These are phyloP conservation scores for Leptogaster cylindrica DNA, from an alignment of 2,888 invertebrate genomes.

Conservation along the genomic window DNA sequence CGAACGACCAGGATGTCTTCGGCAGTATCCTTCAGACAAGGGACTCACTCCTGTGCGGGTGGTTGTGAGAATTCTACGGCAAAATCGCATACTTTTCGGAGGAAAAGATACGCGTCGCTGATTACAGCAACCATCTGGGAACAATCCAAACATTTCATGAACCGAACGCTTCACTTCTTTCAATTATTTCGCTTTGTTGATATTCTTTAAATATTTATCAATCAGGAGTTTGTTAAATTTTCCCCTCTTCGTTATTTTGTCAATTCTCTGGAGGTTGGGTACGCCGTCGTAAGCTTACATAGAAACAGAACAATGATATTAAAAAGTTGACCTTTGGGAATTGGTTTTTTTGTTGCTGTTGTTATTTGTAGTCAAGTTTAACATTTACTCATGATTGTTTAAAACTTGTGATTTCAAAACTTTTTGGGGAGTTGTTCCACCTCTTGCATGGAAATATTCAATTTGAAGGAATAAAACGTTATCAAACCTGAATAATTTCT, in stretches of 20 bases:
- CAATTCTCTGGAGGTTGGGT: slow-evolving; percentile 5
- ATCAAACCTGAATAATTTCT: too few species aligned
- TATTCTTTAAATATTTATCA: slow-evolving; percentile 62
- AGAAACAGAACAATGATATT: slow-evolving; percentile 1
- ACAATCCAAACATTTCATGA: slow-evolving; percentile 48
- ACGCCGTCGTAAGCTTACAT: neutral
- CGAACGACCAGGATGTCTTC: too few species aligned
- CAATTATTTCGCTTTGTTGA: slow-evolving; percentile 62
- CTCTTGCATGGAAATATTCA: too few species aligned
- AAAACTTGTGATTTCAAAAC: too few species aligned
- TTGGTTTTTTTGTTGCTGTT: too few species aligned
- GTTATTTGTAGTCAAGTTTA: too few species aligned
- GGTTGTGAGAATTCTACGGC: too few species aligned
- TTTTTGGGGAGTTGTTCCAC: too few species aligned
- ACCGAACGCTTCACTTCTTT: slow-evolving; percentile 60
- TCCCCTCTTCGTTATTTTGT: slow-evolving; percentile 11
- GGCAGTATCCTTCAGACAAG: too few species aligned
- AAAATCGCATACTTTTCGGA: slow-evolving; percentile 37
- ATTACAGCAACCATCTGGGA: slow-evolving; percentile 48
- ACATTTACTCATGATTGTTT: too few species aligned
- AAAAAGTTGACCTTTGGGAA: slow-evolving; percentile 20
- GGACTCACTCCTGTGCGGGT: too few species aligned
- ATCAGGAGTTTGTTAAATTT: slow-evolving; percentile 58
- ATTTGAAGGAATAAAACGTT: too few species aligned
- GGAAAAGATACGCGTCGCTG: slow-evolving; percentile 47